These are phyloP conservation scores for human (Homo sapiens) DNA, from an alignment of 2,113 vertebrate species.

Conservation along the genomic window DNA sequence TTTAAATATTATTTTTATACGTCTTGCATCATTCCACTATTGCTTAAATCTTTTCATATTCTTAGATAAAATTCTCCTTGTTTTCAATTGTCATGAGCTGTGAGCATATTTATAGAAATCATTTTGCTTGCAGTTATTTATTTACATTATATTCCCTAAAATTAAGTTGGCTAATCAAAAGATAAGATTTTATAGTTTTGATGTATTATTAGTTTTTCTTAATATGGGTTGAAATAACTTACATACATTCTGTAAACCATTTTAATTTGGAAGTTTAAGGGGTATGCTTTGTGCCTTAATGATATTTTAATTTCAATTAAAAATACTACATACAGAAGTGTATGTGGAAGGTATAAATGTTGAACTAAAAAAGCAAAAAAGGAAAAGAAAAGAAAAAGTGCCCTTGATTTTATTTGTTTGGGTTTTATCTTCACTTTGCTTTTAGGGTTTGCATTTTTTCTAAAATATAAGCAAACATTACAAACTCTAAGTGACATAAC, in stretches of 20 bases:
- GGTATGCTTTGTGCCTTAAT: background rate
- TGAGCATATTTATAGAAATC: background rate
- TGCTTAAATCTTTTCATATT: background rate
- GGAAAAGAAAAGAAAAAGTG: background rate
- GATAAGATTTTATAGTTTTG: background rate
- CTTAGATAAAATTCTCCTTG: background rate
- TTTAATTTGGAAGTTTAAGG: background rate
- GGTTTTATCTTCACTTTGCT: background rate
- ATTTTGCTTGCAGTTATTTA: background rate
- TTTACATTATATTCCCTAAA: background rate
- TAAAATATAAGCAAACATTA: background rate
- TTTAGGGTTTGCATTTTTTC: constrained; percentile 4
- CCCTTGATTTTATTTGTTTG: background rate
- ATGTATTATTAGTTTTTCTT: background rate
- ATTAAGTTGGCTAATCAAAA: background rate
- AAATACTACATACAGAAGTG: background rate
- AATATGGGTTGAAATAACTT: background rate
- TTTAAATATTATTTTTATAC: background rate
- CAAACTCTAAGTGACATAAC: background rate
- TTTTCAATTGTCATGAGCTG: background rate
- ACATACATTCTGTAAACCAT: background rate
- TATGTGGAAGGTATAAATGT: background rate
- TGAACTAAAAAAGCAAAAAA: background rate
- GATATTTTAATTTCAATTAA: background rate
- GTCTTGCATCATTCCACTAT: background rate